Percentiles rank a stretch among this genome's conserved stretches.
phyloP scores from a whole-genome alignment of 2,888 invertebrate species.

The Phyllotreta cruciferae region DNA sequence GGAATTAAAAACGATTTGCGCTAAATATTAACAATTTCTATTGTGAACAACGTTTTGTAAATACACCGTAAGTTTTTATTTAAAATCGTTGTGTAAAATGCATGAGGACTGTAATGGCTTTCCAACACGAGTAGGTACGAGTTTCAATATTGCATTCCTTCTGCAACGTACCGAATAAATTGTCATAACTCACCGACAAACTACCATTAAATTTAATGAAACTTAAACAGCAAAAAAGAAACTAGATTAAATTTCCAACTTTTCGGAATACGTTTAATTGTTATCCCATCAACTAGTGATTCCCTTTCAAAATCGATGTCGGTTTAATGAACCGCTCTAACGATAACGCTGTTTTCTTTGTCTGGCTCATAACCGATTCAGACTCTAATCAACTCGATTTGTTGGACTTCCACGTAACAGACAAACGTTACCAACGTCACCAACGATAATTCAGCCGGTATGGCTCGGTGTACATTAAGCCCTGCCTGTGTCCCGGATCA shows the following conservation, averaged over 20 bases:
- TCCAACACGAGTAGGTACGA: background rate
- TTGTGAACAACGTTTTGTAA: too few relatives aligned
- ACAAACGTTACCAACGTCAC: slow-evolving; percentile 26
- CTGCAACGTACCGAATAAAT: slow-evolving; percentile 3
- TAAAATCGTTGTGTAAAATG: background rate
- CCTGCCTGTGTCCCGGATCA: slow-evolving; percentile 29
- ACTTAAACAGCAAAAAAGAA: slow-evolving; percentile 2
- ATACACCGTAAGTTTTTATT: background rate
- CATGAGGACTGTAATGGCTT: slow-evolving; percentile 3
- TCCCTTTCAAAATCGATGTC: slow-evolving; percentile 16
- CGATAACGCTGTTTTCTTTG: slow-evolving; percentile 23
- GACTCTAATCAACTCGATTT: slow-evolving; percentile 33
- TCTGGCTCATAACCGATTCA: slow-evolving; percentile 28
- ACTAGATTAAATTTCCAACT: background rate
- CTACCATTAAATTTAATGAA: slow-evolving; percentile 13
- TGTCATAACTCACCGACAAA: slow-evolving; percentile 3
- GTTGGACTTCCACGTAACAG: slow-evolving; percentile 31
- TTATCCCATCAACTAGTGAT: background rate
- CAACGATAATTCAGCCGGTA: slow-evolving; percentile 29
- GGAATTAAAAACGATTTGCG: too few relatives aligned
- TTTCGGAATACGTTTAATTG: too few relatives aligned
- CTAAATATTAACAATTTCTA: too few relatives aligned
- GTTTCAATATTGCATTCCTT: background rate
- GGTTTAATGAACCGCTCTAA: slow-evolving; percentile 20
- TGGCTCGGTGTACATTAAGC: slow-evolving; percentile 30